Percentiles rank a stretch among this genome's conserved stretches.
These are phyloP conservation scores for Labeo rohita DNA, from an alignment of 2,113 vertebrate genomes.

Conservation along the genomic window DNA sequence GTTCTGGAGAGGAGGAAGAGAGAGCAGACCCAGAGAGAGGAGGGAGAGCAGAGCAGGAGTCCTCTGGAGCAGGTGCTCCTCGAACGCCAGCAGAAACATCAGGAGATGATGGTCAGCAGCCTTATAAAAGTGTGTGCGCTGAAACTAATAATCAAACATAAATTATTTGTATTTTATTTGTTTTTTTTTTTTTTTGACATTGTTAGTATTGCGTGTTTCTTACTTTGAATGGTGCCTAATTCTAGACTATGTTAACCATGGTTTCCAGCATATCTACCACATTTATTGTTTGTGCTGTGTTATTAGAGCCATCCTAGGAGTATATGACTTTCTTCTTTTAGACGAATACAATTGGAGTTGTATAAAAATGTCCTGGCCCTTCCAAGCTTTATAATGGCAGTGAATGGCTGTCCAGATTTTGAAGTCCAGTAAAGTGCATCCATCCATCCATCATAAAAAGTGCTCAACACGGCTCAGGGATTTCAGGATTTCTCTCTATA, in stretches of 20 bases:
- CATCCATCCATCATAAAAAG: too few relatives aligned
- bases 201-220: background rate
- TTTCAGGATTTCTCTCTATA: too few relatives aligned
- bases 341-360: too few relatives aligned
- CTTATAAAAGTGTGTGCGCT: background rate
- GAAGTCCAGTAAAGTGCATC: too few relatives aligned
- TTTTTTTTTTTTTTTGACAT: background rate
- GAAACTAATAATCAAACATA: background rate
- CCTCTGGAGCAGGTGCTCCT: conserved; percentile 71
- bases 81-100: conserved; percentile 70
- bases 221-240: background rate
- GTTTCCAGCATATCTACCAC: background rate
- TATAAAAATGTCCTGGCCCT: too few relatives aligned
- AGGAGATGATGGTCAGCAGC: conserved; percentile 64
- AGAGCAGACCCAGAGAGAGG: conserved; percentile 66
- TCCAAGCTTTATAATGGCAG: too few relatives aligned
- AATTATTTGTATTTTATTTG: background rate
- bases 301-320: background rate
- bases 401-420: too few relatives aligned
- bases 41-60: conserved; percentile 63
- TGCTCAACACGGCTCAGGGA: too few relatives aligned
- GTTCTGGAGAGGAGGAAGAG: conserved; percentile 73
- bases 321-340: too few relatives aligned
- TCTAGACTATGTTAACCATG: background rate
- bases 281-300: background rate